Conservation (phyloP, 2,797 vertebrate genomes). For the Typhlichthys subterraneus region DNA sequence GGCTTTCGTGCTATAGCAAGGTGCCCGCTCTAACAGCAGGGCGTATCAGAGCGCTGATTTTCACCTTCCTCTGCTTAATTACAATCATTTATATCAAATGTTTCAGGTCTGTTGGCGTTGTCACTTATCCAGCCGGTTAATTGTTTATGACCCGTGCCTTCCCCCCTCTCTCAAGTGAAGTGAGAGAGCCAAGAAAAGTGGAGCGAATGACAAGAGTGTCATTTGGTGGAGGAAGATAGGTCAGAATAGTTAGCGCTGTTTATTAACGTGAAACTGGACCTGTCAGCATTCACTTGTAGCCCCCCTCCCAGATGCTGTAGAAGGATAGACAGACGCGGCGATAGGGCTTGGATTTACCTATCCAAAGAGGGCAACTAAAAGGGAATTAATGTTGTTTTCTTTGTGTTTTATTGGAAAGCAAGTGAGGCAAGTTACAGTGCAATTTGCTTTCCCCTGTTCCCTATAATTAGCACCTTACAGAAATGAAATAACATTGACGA, state of each 20-base stretch:
- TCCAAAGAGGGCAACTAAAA: slow-evolving; percentile 51
- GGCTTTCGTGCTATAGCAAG: neutral
- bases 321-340: slow-evolving; percentile 27
- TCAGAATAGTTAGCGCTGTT: slow-evolving; percentile 52
- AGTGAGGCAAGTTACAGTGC: slow-evolving; percentile 79
- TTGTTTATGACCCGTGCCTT: slow-evolving; percentile 75
- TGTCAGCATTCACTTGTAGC: slow-evolving; percentile 31
- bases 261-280: slow-evolving; percentile 50
- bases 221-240: slow-evolving; percentile 47
- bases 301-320: slow-evolving; percentile 18
- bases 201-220: slow-evolving; percentile 51
- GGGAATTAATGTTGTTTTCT: slow-evolving; percentile 73
- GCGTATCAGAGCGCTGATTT: slow-evolving; percentile 36
- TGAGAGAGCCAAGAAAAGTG: slow-evolving; percentile 53
- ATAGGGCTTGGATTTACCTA: slow-evolving; percentile 49
- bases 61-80: slow-evolving; percentile 70
- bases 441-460: slow-evolving; percentile 79
- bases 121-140: slow-evolving; percentile 77
- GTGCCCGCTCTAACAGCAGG: slow-evolving; percentile 15
- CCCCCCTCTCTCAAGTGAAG: slow-evolving; percentile 58
- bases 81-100: slow-evolving; percentile 71
- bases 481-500: slow-evolving; percentile 84
- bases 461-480: slow-evolving; percentile 84
- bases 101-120: slow-evolving; percentile 75
- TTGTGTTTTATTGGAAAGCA: slow-evolving; percentile 76